phyloP scores from a whole-genome alignment of 2,797 vertebrate genomes.

The Ptychadena robeensis region DNA sequence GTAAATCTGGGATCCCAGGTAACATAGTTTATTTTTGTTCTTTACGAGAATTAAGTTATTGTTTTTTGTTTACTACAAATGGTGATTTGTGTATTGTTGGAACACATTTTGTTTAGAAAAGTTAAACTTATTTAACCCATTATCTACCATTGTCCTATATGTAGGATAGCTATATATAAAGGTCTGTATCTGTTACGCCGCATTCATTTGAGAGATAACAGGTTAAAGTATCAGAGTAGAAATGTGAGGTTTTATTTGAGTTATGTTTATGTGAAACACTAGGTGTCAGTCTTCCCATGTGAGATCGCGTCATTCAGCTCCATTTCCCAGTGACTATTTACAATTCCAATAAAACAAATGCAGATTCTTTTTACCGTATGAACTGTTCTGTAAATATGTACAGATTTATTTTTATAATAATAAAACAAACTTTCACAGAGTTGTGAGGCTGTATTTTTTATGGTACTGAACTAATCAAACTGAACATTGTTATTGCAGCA shows the following conservation, averaged over 20 bases:
- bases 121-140: background rate
- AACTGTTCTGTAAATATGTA: slow-evolving; percentile 33
- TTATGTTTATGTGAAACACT: slow-evolving; percentile 8
- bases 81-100: background rate
- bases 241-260: background rate
- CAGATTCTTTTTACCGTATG: slow-evolving; percentile 25
- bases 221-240: background rate
- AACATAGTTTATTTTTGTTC: background rate
- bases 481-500: no score
- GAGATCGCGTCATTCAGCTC: background rate
- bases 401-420: slow-evolving; percentile 49
- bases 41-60: background rate
- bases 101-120: background rate
- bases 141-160: no score
- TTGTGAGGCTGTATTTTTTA: background rate
- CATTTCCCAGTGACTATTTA: background rate
- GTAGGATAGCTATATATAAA: no score
- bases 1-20: background rate
- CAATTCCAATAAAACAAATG: slow-evolving; percentile 13
- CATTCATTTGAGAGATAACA: no score
- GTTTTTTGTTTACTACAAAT: background rate
- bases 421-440: slow-evolving; percentile 37
- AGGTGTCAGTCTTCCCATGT: slow-evolving; percentile 48
- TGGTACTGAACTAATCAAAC: no score
- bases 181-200: no score